Base-by-base conservation (phyloP, 1,140 invertebrate genomes). In the Zaprionus lachaisei region DNA sequence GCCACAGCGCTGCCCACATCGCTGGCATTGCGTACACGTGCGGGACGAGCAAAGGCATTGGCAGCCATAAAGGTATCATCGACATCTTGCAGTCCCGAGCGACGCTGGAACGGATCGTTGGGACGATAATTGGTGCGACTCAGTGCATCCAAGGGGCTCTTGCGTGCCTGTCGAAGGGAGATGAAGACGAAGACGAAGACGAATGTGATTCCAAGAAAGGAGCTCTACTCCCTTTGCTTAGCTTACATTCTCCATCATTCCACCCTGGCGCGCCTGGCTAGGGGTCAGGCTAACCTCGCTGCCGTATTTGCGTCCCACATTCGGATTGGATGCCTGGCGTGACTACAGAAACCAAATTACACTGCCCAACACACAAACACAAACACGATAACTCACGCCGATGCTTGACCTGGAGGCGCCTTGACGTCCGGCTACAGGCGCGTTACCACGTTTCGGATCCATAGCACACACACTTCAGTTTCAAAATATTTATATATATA, bases 11-110 rank as follows among this genome's bases (percentile, higher is more conserved):
- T 17, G 24, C 22, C 56, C 63, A 72, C n/a, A n/a, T 24, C 47
- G 1, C 22, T 80, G 26, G 90, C 71, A 31, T 91, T 57, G 11
- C 85, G 80, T 4, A 90, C 12, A 28, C 83, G 76, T 11, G 78
- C 6, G 0, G 90, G 80, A 15, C 86, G 91, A 0, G 80, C 77
- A 77, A 92, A 92, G 3, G 81, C 57, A 71, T 92, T 92, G 1
- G 72, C 28, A 1, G 90, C 80, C 44, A 92, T 9, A 51, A 91
- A 92, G 7, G 76, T 69, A 2, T 92, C 91, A 49, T 92, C 89
- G 1, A 92, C 91, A 67, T 92, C 91, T 76, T 92, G 91, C 31
- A 92, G 24, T 7, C 91, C 91, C n/a, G 91, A 92, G 20, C 91
- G 84, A 11, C 86, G 85, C 49, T 90, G 84, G 55, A 91, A 76